These are phyloP conservation scores for Mastacembelus armatus DNA, from an alignment of 2,797 vertebrate genomes.

Conservation along the genomic window DNA sequence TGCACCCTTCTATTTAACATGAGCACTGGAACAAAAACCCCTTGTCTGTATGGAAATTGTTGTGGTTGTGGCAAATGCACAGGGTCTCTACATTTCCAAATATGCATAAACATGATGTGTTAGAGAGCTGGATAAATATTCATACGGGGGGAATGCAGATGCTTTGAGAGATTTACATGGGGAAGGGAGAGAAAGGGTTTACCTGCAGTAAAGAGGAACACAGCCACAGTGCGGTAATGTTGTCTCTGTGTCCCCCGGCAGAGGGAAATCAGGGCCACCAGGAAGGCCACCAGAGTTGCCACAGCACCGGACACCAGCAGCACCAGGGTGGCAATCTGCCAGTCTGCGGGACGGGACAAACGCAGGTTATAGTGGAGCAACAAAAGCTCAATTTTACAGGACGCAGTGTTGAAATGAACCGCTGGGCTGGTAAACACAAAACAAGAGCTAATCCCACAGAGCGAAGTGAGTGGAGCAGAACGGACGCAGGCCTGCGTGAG, in stretches of 20 bases:
- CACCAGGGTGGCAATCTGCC: slow-evolving; percentile 88
- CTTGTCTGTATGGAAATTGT: slow-evolving; percentile 42
- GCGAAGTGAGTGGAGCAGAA: slow-evolving; percentile 25
- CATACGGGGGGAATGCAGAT: background rate
- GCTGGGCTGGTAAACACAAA: slow-evolving; percentile 67
- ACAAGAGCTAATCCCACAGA: slow-evolving; percentile 49
- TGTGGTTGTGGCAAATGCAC: slow-evolving; percentile 23
- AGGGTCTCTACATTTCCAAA: slow-evolving; percentile 21
- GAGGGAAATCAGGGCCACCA: slow-evolving; percentile 84
- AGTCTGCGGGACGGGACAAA: slow-evolving; percentile 78
- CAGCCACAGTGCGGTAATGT: slow-evolving; percentile 83
- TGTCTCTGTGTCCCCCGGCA: slow-evolving; percentile 83
- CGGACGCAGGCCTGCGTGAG: background rate
- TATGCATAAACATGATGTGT: background rate
- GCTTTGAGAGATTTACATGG: background rate
- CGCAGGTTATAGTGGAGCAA: slow-evolving; percentile 56
- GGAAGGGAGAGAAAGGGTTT: slow-evolving; percentile 14
- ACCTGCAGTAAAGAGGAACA: slow-evolving; percentile 88
- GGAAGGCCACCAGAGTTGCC: slow-evolving; percentile 82
- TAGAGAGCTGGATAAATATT: background rate
- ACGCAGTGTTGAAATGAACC: slow-evolving; percentile 49
- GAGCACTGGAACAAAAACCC: slow-evolving; percentile 24
- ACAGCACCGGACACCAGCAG: slow-evolving; percentile 82
- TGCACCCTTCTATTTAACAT: slow-evolving; percentile 35
- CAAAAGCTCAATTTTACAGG: slow-evolving; percentile 54